These are phyloP conservation scores for Peromyscus aztecus DNA, from an alignment of 2,797 vertebrate species.

Conservation along the genomic window DNA sequence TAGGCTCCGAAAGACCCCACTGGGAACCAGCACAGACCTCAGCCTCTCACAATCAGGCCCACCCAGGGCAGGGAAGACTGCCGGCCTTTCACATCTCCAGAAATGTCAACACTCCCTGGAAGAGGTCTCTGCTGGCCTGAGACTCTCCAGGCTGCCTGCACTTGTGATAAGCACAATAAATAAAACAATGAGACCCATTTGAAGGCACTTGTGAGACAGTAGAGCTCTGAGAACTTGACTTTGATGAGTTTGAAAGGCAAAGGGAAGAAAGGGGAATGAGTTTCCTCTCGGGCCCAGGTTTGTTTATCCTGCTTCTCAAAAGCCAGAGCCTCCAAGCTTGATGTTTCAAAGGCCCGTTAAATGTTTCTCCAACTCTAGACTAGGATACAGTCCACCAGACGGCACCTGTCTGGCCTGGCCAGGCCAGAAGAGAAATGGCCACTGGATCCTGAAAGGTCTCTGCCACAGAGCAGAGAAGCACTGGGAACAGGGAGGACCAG, in stretches of 20 bases:
- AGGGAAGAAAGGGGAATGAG: conserved; percentile 71
- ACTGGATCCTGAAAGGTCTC: not conserved
- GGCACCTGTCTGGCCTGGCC: not conserved
- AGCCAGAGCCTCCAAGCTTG: conserved; percentile 23
- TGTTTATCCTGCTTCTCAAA: conserved; percentile 78
- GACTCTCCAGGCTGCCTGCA: conserved; percentile 73
- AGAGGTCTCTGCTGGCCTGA: conserved; percentile 68
- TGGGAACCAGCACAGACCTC: not conserved
- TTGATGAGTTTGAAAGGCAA: conserved; percentile 82
- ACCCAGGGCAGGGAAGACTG: not conserved
- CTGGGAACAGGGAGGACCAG: fast-evolving
- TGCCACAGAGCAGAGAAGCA: not conserved
- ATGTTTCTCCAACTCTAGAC: conserved; percentile 42
- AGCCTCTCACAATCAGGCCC: not conserved
- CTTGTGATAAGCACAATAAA: conserved; percentile 81
- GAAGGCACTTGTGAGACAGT: conserved; percentile 80
- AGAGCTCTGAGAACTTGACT: conserved; percentile 78
- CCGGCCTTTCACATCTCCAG: conserved; percentile 59
- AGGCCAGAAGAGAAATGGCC: not conserved
- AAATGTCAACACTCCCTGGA: conserved; percentile 73
- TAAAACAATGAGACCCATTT: conserved; percentile 82
- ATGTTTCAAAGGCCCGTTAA: conserved; percentile 37
- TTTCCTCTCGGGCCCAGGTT: conserved; percentile 74
- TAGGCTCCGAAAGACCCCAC: not conserved
- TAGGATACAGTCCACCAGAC: not conserved